Conservation (phyloP, 2,888 invertebrate species). For the Trichopria drosophilae region DNA sequence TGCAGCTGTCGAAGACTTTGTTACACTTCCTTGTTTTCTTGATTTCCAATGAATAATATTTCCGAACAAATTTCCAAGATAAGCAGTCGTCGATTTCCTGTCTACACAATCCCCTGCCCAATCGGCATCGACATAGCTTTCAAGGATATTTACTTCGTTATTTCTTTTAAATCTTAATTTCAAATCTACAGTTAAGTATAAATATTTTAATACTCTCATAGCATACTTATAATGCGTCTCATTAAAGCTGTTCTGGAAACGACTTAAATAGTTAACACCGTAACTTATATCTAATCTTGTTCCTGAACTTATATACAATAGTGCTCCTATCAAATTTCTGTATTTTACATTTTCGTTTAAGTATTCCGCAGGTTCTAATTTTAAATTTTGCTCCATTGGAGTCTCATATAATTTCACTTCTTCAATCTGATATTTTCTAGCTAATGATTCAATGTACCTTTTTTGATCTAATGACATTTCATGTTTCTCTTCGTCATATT, state of each 20-base stretch:
- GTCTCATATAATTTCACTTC: constrained; percentile 17
- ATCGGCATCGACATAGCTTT: constrained; percentile 14
- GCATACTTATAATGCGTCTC: constrained; percentile 25
- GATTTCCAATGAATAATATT: constrained; percentile 32
- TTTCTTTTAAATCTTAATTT: constrained; percentile 8
- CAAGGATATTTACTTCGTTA: background rate
- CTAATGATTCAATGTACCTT: no score
- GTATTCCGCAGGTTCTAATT: constrained; percentile 17
- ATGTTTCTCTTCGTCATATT: no score
- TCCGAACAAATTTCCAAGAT: constrained; percentile 18
- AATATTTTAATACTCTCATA: constrained; percentile 6
- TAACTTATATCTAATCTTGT: constrained; percentile 28
- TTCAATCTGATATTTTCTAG: no score
- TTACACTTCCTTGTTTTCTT: constrained; percentile 29
- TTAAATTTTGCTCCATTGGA: constrained; percentile 24
- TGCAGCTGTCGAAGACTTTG: constrained; percentile 30
- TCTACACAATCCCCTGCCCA: constrained; percentile 7
- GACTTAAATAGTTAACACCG: constrained; percentile 26
- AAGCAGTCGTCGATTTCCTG: constrained; percentile 3
- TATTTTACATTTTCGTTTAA: constrained; percentile 10
- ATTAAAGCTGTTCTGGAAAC: constrained; percentile 23
- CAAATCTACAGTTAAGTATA: constrained; percentile 25
- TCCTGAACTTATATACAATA: constrained; percentile 25
- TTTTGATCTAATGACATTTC: no score
- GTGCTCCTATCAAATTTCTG: constrained; percentile 27